phyloP scores from a whole-genome alignment of 2,797 vertebrate genomes.

The Pachyuromys duprasi region DNA sequence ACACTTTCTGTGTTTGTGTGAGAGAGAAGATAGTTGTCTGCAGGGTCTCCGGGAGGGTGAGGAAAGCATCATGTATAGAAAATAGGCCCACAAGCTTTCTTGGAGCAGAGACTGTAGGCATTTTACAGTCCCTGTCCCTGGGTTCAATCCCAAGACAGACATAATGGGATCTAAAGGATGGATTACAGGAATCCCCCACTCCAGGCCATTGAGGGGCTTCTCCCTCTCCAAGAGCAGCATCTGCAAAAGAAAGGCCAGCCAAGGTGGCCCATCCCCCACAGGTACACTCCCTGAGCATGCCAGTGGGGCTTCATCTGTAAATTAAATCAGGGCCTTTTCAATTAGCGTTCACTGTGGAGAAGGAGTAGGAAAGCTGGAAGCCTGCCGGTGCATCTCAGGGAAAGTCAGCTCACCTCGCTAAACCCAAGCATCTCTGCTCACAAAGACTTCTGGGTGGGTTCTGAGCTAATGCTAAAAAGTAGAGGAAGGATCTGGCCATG shows the following conservation, averaged over 20 bases:
- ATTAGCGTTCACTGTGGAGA: neutral
- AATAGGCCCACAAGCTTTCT: neutral
- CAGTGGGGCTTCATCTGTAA: neutral
- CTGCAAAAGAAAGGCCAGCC: neutral
- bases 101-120: neutral
- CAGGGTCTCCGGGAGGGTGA: neutral
- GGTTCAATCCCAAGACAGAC: neutral
- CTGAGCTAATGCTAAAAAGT: neutral
- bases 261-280: neutral
- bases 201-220: too few relatives aligned
- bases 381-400: neutral
- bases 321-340: neutral
- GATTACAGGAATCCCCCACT: neutral
- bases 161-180: too few relatives aligned
- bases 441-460: neutral
- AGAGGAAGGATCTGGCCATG: neutral
- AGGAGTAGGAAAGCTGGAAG: neutral
- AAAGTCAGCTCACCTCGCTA: neutral
- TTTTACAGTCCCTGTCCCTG: neutral
- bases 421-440: neutral
- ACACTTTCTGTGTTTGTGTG: neutral
- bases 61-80: fast-evolving
- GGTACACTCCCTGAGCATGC: too few relatives aligned
- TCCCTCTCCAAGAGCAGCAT: neutral
- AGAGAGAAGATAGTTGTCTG: neutral